These are phyloP conservation scores for Lepidotrigona ventralis DNA, from an alignment of 1,140 invertebrate species.

Conservation along the genomic window DNA sequence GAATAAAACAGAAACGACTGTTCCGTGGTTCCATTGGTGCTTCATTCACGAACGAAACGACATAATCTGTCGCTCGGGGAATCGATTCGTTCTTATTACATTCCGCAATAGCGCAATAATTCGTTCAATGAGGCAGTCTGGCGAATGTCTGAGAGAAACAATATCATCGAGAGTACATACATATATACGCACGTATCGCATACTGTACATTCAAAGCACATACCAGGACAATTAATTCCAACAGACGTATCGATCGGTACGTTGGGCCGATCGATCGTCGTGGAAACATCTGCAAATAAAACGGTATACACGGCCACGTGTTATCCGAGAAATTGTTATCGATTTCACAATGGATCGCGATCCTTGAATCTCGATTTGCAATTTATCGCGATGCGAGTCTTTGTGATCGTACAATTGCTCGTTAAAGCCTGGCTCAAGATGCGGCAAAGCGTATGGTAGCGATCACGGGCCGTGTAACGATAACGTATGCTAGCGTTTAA, in stretches of 20 bases:
- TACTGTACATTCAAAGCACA: constrained; percentile 7
- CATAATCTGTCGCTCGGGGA: background rate
- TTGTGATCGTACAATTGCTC: constrained; percentile 20
- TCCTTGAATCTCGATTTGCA: background rate
- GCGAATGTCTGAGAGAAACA: background rate
- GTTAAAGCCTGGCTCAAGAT: background rate
- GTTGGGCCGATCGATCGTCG: background rate
- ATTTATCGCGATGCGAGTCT: background rate
- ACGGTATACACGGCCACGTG: background rate
- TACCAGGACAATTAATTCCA: background rate
- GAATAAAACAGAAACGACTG: background rate
- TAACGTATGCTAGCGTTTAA: constrained; percentile 26
- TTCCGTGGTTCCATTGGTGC: background rate
- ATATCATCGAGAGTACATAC: background rate
- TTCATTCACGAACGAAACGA: background rate
- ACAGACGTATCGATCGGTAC: background rate
- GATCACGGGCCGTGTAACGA: constrained; percentile 9
- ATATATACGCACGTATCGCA: background rate
- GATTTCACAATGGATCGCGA: background rate
- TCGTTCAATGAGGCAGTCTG: background rate
- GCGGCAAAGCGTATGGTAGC: background rate
- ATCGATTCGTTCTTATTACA: background rate
- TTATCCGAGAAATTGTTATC: background rate
- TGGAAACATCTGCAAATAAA: background rate
- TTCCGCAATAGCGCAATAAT: background rate